Evolutionary conservation across 2,797 vertebrate species (phyloP), one percentile per base, ranked within the genome.

Genomic region (Cryptoprocta ferox): DNA sequence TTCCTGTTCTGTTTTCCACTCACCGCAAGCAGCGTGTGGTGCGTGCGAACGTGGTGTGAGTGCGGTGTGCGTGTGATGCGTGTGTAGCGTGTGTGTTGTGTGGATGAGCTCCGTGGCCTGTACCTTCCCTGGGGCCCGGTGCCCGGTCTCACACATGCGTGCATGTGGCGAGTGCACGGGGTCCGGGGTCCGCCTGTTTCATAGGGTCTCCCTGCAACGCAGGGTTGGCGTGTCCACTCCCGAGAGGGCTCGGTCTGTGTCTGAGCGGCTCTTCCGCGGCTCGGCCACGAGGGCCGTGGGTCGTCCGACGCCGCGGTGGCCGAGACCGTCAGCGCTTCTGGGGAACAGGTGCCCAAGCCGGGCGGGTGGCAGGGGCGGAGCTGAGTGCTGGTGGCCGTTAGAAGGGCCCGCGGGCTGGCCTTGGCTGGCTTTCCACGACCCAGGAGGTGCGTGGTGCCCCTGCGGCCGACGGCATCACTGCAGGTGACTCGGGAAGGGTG

Each of bases 141-240:
- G 50, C 35, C 48, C 14, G 16, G 24, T 30, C 3, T 15, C 53
- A 19, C 53, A 19, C 0, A 39, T 16, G 26, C 26, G 26, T 14
- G 39, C 16, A 2, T 28, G 39, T 39, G 13, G 39, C 30, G 39
- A 30, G 71, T 2, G 2, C 2, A 0, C 14, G 2, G 71, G 3
- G 26, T 45, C 39, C 26, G 75, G 65, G 45, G 9, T 10, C 59
- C 37, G 37, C 37, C 83, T 13, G 9, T 59, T 26, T 61, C 16
- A 39, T 19, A 26, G 32, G 21, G 10, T 39, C 50, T 16, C 26
- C 66, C 32, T 48, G 13, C 35, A 28, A 9, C 26, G 18, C n/a
- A 42, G 5, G 45, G 63, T n/a, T 10, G 4, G 32, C 7, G 13
- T 28, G 26, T 76, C n/a, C 9, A 28, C 35, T 66, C 42, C 37